Percentiles rank a stretch among this genome's conserved stretches.
These are phyloP conservation scores for Cataglyphis albicans DNA, from an alignment of 2,888 invertebrate species.

Conservation along the genomic window DNA sequence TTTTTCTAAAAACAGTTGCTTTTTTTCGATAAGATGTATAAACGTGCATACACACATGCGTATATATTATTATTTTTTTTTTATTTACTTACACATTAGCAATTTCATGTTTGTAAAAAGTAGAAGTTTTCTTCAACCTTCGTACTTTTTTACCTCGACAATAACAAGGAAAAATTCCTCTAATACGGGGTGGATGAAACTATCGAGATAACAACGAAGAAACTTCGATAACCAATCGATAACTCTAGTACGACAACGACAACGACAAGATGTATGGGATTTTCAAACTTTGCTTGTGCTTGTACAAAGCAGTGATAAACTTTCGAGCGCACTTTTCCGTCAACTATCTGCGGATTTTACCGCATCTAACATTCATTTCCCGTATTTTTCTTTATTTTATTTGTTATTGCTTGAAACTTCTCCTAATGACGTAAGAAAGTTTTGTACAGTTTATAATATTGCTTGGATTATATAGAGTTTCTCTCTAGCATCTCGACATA, in stretches of 20 bases:
- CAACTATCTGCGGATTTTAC: conserved; percentile 43
- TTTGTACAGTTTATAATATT: conserved; percentile 4
- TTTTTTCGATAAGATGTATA: not conserved
- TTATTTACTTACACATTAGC: not conserved
- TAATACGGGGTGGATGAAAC: not conserved
- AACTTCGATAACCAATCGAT: conserved; percentile 47
- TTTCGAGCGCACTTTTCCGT: conserved; percentile 26
- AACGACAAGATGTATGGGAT: conserved; percentile 25
- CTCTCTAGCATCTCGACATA: not conserved
- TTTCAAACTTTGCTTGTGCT: conserved; percentile 25
- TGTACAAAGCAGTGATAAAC: conserved; percentile 19
- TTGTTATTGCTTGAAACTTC: conserved; percentile 5
- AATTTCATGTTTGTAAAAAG: conserved; percentile 2
- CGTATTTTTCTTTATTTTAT: conserved; percentile 20
- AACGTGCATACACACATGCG: not conserved
- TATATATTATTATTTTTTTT: not conserved
- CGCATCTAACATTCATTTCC: conserved; percentile 16
- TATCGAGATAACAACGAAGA: conserved; percentile 24
- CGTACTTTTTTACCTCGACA: not conserved
- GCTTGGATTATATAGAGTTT: not conserved
- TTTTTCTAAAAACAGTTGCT: not conserved
- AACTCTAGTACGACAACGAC: conserved; percentile 17
- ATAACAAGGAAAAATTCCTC: conserved; percentile 21
- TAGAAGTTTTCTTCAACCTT: not conserved
- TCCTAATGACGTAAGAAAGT: not conserved